Conservation (phyloP, 2,888 invertebrate genomes). For the Campaea margaritaria region DNA sequence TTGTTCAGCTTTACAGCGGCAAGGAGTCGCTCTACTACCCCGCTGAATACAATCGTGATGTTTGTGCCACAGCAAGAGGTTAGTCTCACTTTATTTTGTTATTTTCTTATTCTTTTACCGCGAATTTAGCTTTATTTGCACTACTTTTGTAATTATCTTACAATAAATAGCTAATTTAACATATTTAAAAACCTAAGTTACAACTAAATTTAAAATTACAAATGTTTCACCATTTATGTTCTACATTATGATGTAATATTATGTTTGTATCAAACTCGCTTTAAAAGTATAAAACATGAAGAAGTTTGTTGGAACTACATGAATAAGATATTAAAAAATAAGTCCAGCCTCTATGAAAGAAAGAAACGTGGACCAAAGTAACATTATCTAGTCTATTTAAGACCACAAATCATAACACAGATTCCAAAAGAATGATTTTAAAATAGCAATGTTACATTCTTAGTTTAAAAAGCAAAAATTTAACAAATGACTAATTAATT, state of each 20-base stretch:
- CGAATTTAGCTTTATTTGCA: not conserved
- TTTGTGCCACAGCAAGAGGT: constrained; percentile 99
- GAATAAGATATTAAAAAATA: no score
- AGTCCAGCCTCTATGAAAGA: no score
- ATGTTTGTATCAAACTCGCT: not conserved
- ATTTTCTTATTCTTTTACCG: no score
- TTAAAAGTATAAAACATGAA: no score
- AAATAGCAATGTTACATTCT: no score
- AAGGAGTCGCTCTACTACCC: constrained; percentile 86
- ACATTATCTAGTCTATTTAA: no score
- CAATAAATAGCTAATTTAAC: constrained; percentile 1
- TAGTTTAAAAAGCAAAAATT: no score
- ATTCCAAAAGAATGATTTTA: no score
- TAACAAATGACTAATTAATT: not conserved
- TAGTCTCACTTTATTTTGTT: constrained; percentile 33
- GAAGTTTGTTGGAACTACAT: no score
- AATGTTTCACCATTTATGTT: not conserved
- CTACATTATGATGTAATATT: not conserved
- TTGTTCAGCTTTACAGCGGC: constrained; percentile 67
- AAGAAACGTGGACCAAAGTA: no score
- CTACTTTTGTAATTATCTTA: constrained; percentile 1
- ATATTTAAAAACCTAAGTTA: not conserved
- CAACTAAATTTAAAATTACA: no score
- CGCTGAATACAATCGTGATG: constrained; percentile 96
- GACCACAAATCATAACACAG: no score